These are phyloP conservation scores for Oceanites oceanicus DNA, from an alignment of 2,113 vertebrate genomes.

Conservation along the genomic window DNA sequence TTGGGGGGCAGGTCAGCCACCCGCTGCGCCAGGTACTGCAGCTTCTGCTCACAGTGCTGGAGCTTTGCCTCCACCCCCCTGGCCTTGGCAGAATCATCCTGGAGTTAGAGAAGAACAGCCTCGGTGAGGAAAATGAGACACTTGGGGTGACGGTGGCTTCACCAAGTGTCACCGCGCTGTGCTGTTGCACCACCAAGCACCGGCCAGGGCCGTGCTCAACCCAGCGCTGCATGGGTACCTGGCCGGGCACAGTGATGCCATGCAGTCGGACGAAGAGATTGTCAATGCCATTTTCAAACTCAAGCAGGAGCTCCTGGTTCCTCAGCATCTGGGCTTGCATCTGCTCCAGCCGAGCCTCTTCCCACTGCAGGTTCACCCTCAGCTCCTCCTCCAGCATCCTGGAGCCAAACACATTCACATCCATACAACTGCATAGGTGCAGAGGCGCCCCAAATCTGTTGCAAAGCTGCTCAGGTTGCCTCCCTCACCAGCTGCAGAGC, in stretches of 20 bases:
- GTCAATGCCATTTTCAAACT: background rate
- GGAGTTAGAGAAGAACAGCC: background rate
- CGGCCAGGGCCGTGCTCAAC: accelerated
- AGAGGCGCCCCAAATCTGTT: background rate
- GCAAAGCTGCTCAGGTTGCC: too few species aligned
- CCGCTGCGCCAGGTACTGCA: background rate
- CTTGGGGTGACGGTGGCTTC: background rate
- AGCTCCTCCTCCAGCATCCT: background rate
- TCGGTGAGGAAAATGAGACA: background rate
- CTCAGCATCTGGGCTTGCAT: background rate
- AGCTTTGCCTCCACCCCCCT: background rate
- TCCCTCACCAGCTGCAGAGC: background rate
- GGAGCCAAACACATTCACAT: background rate
- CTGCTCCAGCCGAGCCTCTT: background rate
- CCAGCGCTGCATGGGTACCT: accelerated
- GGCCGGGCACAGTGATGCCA: background rate
- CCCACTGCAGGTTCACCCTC: background rate
- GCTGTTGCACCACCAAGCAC: background rate
- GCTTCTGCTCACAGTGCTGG: background rate
- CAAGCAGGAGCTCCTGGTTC: background rate
- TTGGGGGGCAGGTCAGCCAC: background rate
- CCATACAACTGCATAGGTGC: background rate
- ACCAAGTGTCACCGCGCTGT: accelerated
- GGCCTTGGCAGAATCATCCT: background rate
- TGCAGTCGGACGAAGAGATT: background rate